Evolutionary conservation across 2,888 invertebrate genomes (phyloP), one percentile per base, ranked within the genome.

Genomic region (Drosophila kanekoi): DNA sequence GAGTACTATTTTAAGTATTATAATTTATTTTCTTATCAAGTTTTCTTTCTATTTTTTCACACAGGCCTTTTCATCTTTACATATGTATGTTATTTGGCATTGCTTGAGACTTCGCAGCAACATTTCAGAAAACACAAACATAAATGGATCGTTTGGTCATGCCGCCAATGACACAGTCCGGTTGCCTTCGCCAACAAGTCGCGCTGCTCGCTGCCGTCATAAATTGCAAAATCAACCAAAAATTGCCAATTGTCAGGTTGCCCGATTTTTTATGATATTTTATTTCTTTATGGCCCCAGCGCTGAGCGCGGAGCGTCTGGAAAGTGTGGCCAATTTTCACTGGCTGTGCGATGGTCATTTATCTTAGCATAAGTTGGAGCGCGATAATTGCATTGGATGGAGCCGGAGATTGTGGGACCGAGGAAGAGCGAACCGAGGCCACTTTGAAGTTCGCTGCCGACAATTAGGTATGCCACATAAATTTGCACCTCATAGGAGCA

Each of bases 391-490:
- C 90, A 84, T 89, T 87, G 84, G 81, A 75, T 66, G 80, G 75
- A 57, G 53, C 62, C 52, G 52, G 58, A 52, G 49, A 33, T 28
- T 28, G 32, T 40, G 51, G 57, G 16, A 77, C 18, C 4, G 66
- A 35, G n/a, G 14, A 3, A 23, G 11, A 16, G 11, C 77, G 78
- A 62, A 28, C 40, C 20, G 40, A 44, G 38, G 38, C 80, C 76
- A 69, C 81, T 79, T 81, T 78, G 76, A 78, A 72, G 75, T 62
- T 52, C 65, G 61, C 58, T 62, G 85, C 80, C 81, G 74, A 80
- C 86, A 90, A 91, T 91, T 91, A 91, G 90, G 79, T 85, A 91
- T 83, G 91, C 84, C 82, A 79, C 91, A 91, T 91, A 91, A 91
- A 91, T 91, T 90, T 82, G 58, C 73, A 68, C 72, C 82, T 87